Evolutionary conservation across 2,888 invertebrate genomes (phyloP), one percentile per base, ranked within the genome.

Genomic region (Autographa pulchrina): DNA sequence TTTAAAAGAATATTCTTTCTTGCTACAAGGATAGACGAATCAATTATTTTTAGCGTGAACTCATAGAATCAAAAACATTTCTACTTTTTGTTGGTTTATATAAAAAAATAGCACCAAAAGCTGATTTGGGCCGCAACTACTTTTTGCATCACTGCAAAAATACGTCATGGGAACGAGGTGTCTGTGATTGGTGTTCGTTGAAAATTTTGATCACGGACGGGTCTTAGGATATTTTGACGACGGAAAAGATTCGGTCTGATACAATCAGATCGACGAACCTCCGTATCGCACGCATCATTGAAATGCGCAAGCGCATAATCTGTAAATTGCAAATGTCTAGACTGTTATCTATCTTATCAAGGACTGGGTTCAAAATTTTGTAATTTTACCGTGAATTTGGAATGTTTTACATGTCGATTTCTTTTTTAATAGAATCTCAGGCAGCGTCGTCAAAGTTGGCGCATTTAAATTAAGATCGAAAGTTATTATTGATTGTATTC

Each of bases 321-420:
- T 91, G 92, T 90, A 93, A 94, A 94, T 93, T 90, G 90, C 90
- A 91, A 91, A 90, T 85, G 94, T 93, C 95, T 94, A 94, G 94
- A 93, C 92, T 92, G 90, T 89, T 92, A 90, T 91, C 86, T 87
- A 89, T 90, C 85, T 87, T 88, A 90, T 92, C 92, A 93, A 93
- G 91, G 92, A 90, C 89, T 89, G 77, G 41, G 78, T 70, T 88
- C 89, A 90, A 91, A 90, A 75, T 87, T 85, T 87, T 90, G 89
- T 86, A 88, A 89, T 87, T 82, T 78, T 74, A 78, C 83, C 80
- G 83, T 86, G 85, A 88, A 85, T 92, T 89, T 84, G 85, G 80
- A 82, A 84, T 67, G 72, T 16, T 35, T 56, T 72, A 62, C 65
- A 67, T 66, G 32, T 74, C 64, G 70, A 73, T 69, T 86, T 54